Conservation (phyloP, 92 coral and sea anemone species). For the Heteractis magnifica region DNA sequence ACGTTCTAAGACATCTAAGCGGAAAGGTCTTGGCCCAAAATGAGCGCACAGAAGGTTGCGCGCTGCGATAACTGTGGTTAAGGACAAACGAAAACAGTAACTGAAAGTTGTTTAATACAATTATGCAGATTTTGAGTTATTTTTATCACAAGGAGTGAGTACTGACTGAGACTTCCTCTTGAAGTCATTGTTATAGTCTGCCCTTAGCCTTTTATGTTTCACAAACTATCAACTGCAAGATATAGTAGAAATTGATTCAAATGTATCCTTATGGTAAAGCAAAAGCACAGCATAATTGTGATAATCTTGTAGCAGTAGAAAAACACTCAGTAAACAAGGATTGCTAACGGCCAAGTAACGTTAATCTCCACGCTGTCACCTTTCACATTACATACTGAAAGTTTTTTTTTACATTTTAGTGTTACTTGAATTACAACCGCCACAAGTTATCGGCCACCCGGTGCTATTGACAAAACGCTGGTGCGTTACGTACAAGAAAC, state of each 20-base stretch:
- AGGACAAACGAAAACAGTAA: not conserved
- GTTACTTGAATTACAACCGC: not conserved
- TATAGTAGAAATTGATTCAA: not conserved
- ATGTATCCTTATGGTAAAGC: not conserved
- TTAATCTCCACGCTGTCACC: not conserved
- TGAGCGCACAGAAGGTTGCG: not conserved
- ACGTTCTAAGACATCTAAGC: too few relatives aligned
- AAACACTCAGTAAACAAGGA: not conserved
- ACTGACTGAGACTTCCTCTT: constrained; percentile 1
- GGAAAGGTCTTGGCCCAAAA: not conserved
- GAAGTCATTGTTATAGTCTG: not conserved
- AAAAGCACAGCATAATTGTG: not conserved
- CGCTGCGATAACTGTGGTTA: not conserved
- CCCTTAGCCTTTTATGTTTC: not conserved
- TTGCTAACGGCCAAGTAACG: not conserved
- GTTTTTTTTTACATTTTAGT: not conserved
- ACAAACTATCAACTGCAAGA: not conserved
- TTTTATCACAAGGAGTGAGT: not conserved
- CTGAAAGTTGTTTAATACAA: not conserved
- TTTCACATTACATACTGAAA: constrained; percentile 13
- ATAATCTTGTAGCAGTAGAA: not conserved
- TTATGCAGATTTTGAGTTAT: not conserved
- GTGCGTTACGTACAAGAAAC: constrained; percentile 6
- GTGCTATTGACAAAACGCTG: not conserved
- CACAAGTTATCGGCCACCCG: not conserved